Base-by-base conservation (phyloP, 2,797 vertebrate species). In the Odontamblyopus lacepedii region DNA sequence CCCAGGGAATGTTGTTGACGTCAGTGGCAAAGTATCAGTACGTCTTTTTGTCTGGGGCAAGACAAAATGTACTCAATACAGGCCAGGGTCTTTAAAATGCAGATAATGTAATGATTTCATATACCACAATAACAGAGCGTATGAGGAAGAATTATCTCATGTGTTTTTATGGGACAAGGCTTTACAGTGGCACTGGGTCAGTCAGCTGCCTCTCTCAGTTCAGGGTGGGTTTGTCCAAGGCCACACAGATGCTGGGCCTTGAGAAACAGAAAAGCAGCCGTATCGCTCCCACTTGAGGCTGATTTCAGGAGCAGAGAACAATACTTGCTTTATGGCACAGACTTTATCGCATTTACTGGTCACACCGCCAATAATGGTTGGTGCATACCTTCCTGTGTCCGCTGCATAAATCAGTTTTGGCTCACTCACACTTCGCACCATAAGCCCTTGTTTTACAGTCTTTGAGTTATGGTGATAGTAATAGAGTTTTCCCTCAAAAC, bases 371-470 rank as follows among this genome's bases (percentile, higher is more conserved):
- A 87, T 86, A 89, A 88, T 85, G 87, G 84, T 87, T 4, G 83
- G 78, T 79, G 88, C 84, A 78, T 78, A 87, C 84, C 84, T 91
- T 89, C 83, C 85, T 85, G 92, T 85, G 90, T 86, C 85, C 87
- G 82, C 82, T 79, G 88, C 86, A 89, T 90, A 89, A 92, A 92
- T 91, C 87, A 86, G 80, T 88, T 89, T 80, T 81, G 85, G 83
- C 78, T 75, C 79, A 74, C 79, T 87, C 75, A 81, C 51, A 67
- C 69, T 88, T 81, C 80, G 82, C 81, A 80, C 74, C 63, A 59
- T 65, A 81, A 66, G 64, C 64, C 48, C 48, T 67, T 53, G 65
- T 53, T 67, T 67, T 67, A 67, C 65, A 67, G 65, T 67, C 48
- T 50, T 26, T 27, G 64, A 35, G 35, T 57, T 72, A 59, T 27